Conservation (phyloP, 2,888 invertebrate genomes). For the Trachelus stipa region DNA sequence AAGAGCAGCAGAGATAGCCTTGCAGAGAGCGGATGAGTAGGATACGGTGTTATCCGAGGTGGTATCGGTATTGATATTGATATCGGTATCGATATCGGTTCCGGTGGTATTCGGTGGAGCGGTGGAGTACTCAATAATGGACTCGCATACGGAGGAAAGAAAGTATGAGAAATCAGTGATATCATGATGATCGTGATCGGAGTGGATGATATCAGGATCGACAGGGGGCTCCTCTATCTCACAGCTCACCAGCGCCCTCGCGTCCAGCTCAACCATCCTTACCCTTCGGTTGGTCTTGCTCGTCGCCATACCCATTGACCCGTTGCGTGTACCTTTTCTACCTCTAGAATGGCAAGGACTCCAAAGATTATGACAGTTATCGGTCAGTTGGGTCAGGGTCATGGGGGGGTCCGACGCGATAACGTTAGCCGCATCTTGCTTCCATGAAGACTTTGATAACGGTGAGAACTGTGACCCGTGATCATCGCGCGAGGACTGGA, state of each 20-base stretch:
- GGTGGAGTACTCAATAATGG: not conserved
- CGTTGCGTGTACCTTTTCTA: constrained; percentile 7
- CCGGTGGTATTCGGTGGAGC: constrained; percentile 11
- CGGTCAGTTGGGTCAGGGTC: constrained; percentile 8
- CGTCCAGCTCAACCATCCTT: constrained; percentile 45
- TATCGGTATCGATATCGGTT: not conserved
- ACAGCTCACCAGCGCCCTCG: constrained; percentile 45
- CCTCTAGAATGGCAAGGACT: constrained; percentile 13
- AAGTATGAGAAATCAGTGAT: constrained; percentile 12
- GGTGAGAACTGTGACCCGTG: not conserved
- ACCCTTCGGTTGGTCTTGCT: constrained; percentile 35
- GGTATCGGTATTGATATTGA: not conserved
- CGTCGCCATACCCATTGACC: not conserved
- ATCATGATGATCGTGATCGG: constrained; percentile 20
- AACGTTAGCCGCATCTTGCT: not conserved
- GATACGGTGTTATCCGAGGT: not conserved
- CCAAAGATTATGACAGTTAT: constrained; percentile 9
- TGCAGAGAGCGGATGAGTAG: constrained; percentile 23
- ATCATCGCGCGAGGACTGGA: not conserved
- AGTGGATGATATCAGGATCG: constrained; percentile 13
- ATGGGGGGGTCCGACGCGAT: not conserved
- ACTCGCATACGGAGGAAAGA: constrained; percentile 21
- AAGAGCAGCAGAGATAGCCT: constrained; percentile 23
- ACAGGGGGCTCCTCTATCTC: constrained; percentile 39
- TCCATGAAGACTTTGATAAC: not conserved